A percentile compares a stretch with the other conserved stretches of the same genome.
Evolutionary conservation across 2,113 vertebrate genomes (phyloP).

Genomic region (Mastomys coucha): DNA sequence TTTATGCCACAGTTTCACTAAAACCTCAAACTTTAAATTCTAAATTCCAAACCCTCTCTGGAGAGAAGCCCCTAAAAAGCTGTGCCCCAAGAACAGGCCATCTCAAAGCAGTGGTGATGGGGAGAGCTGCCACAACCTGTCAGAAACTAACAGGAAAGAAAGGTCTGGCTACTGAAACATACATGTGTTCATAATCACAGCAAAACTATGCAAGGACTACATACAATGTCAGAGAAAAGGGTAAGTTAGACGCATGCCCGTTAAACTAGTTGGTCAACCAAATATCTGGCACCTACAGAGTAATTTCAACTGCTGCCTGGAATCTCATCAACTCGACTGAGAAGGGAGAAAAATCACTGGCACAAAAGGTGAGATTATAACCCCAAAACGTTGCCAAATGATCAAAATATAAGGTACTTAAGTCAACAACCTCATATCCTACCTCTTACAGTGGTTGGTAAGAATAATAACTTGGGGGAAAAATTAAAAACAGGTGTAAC

Average conservation of each 20-base stretch:
- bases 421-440: conserved; percentile 4
- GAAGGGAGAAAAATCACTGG: conserved; percentile 42
- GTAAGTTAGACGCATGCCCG: background rate
- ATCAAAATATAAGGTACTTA: conserved; percentile 36
- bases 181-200: conserved; percentile 13
- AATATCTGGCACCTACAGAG: conserved; percentile 59
- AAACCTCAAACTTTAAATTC: conserved; percentile 4
- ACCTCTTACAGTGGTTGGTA: background rate
- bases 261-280: conserved; percentile 57
- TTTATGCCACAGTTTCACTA: conserved; percentile 27
- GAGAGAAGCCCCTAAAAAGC: background rate
- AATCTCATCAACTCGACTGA: conserved; percentile 45
- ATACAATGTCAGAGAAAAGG: conserved; percentile 47
- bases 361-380: conserved; percentile 20
- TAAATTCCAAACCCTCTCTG: background rate
- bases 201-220: conserved; percentile 12
- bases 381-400: background rate
- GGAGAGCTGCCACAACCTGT: conserved; percentile 31
- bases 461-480: conserved; percentile 36
- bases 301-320: conserved; percentile 49
- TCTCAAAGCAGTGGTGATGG: background rate
- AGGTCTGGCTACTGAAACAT: conserved; percentile 31
- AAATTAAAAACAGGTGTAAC: conserved; percentile 49
- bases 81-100: background rate
- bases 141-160: conserved; percentile 18